Conservation (phyloP, 2,113 vertebrate genomes). For the Orycteropus afer region DNA sequence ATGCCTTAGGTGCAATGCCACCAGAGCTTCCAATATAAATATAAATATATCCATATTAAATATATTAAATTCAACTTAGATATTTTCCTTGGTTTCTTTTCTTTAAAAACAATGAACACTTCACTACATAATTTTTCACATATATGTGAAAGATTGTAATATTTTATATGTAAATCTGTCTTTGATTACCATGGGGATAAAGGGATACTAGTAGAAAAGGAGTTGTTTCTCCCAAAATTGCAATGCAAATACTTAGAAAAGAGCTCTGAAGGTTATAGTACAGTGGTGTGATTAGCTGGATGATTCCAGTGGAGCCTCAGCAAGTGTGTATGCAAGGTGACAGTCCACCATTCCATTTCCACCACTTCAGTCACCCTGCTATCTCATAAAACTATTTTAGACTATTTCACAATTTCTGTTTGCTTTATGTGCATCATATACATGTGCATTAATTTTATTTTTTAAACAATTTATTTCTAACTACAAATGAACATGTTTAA, state of each 20-base stretch:
- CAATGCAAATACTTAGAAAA: neutral
- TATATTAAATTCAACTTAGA: conserved; percentile 1
- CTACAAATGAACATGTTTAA: neutral
- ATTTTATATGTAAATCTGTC: neutral
- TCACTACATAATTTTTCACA: neutral
- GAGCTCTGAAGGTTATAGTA: neutral
- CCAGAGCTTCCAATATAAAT: fast-evolving
- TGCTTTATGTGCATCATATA: neutral
- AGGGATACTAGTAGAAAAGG: neutral
- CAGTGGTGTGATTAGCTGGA: neutral
- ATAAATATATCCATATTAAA: neutral
- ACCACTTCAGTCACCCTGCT: neutral
- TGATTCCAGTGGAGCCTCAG: neutral
- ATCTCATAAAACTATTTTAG: neutral
- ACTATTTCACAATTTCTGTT: neutral
- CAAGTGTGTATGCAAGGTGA: too few relatives aligned
- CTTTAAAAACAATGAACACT: neutral
- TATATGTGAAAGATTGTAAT: neutral
- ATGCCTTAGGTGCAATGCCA: too few relatives aligned
- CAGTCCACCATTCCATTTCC: too few relatives aligned
- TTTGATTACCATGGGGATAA: neutral
- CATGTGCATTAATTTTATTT: neutral
- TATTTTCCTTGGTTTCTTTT: neutral
- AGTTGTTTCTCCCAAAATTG: neutral
- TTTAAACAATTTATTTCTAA: neutral